Evolutionary conservation across 2,888 invertebrate species (phyloP), one percentile per base, ranked within the genome.

Genomic region (Muschampia plurimacula): DNA sequence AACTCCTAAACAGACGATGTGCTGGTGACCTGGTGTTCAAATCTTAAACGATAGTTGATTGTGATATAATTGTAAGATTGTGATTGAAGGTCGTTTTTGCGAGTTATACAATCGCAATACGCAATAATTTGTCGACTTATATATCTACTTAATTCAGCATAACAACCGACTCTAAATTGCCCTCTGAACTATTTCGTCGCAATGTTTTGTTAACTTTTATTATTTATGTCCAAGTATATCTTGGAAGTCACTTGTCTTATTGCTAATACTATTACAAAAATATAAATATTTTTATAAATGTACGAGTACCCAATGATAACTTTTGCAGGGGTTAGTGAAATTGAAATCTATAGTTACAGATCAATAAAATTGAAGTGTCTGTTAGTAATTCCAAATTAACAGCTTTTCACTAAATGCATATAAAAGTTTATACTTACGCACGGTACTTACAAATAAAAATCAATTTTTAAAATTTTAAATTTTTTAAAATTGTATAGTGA

Each of bases 141-240:
- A 2, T 22, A 57, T 57, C 9, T 28, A 32, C 52, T 15, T 55
- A 22, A 55, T 55, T 55, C 52, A 59, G 59, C 59, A 32, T 59
- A 59, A 59, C 32, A 59, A 32, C 32, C 13, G 13, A 32, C 32
- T 15, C 59, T 13, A 32, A 55, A 15, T 55, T 55, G 55, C 55
- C 55, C 55, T 55, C 55, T 55, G 55, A 55, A 55, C 55, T 55
- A 22, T 9, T 55, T 55, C 22, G 55, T 3, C 9, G 9, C 22
- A 55, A 55, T 55, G 55, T 55, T 55, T 55, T 59, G 59, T 6
- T 32, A 59, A 59, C 59, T 59, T 59, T 59, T 59, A 32, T 59
- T 15, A 32, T 59, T 59, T 32, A 59, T 22, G 32, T 59, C 10
- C 15, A 59, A 59, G 12, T 59, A 32, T 28, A 57, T 57, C 57